Evolutionary conservation across 2,113 vertebrate species (phyloP), one percentile per base, ranked within the genome.

Genomic region (Ia io): DNA sequence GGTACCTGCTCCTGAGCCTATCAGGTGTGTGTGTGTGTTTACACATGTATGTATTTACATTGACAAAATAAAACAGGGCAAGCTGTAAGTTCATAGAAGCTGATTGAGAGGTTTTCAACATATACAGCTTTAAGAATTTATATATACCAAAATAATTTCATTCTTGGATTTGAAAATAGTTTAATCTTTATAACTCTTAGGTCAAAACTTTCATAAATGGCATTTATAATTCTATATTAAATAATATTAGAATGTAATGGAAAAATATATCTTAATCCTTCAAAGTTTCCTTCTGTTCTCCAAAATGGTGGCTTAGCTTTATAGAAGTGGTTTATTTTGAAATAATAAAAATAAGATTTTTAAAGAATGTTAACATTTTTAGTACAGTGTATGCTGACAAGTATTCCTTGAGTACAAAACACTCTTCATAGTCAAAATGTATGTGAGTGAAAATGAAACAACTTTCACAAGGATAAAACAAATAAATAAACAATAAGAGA

Each of bases 331-430:
- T 78, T 80, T 95, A 93, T 71, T 77, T 82, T 42, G 40, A 91
- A 93, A 32, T 89, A 28, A 49, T 71, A 71, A 95, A 84, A 77
- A 83, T 78, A 84, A 77, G 25, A 91, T 32, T 78, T 83, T 93
- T 85, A 82, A 80, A 59, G 47, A 28, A 56, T 77, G 11, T 84
- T 82, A 84, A 63, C 9, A 40, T 83, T 28, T 67, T 85, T 30
- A 67, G 37, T 78, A 9, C 35, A 61, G 44, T 53, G 22, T 51
- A 94, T 87, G 47, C 56, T 90, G 53, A 71, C 17, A 78, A 83
- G 17, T 30, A 35, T 16, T 67, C 5, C 20, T 84, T 89, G 49
- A 88, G 71, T 37, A 79, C 25, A 7, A 20, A 51, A 3, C 28
- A 25, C 3, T 78, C 40, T 77, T 69, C 53, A 73, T 78, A n/a